Base-by-base conservation (phyloP, 1,140 invertebrate genomes). In the Whitmania pigra region DNA sequence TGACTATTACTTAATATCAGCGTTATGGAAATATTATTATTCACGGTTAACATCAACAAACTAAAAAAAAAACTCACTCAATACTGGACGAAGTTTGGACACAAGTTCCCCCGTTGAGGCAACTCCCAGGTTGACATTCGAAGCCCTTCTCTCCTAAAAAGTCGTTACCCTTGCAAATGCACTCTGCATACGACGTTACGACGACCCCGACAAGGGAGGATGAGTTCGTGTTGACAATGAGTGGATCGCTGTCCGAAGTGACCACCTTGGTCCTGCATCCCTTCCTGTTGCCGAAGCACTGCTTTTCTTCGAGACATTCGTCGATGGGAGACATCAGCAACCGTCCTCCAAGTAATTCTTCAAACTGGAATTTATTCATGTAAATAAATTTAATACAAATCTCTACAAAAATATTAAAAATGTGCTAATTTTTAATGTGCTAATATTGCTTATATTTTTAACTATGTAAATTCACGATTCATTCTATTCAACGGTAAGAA, bases 301-400 rank as follows among this genome's bases (percentile, higher is more conserved):
- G 97, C 83, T 90, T 90, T 78, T 92, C 89, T 79, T 95, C 93
- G 83, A 95, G 84, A 81, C 95, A 98, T 83, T 97, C 93, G 78
- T 98, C 93, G 75, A 98, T 97, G 71, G 92, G 93, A 3, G 97
- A 92, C 93, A 97, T 95, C 5, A 91, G 93, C 55, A 98, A 94
- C 77, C 94, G 93, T 67, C 97, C 91, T 36, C 93, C 93, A 13
- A 96, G 89, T 75, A 90, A 89, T 76, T 88, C 87, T 83, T 96
- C 93, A 80, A 97, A 95, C 87, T 89, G 73, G 70, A 76, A 78
- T 78, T 73, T 53, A 73, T 43, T 67, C 25, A 70, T 70, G 31
- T n/a, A 67, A 29, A 43, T 71, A 69, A 27, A 67, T 0, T 49
- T 49, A 49, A 49, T 11, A 49, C 5, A 49, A 49, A 15, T 7